Evolutionary conservation across 2,888 invertebrate species (phyloP).

Genomic region (Conops quadrifasciatus): DNA sequence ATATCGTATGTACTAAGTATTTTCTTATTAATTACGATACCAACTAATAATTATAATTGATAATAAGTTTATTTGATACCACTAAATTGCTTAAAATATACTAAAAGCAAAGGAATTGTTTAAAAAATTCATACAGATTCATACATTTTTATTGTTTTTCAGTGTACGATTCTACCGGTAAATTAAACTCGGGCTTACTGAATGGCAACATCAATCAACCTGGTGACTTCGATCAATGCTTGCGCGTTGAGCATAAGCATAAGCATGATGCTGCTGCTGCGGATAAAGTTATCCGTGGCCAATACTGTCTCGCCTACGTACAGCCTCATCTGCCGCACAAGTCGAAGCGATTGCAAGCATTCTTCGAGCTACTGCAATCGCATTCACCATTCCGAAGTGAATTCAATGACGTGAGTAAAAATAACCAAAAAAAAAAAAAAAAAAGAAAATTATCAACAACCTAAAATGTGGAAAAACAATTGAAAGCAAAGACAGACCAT

Average conservation of each 20-base stretch:
- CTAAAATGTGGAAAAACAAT: no score
- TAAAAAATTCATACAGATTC: no score
- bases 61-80: no score
- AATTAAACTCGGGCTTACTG: conserved; percentile 72
- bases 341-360: conserved; percentile 65
- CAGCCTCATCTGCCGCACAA: conserved; percentile 69
- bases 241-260: conserved; percentile 49
- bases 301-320: conserved; percentile 74
- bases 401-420: conserved; percentile 72
- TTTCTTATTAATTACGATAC: no score
- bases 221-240: conserved; percentile 68
- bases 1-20: no score
- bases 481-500: no score
- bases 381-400: conserved; percentile 73
- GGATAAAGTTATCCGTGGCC: conserved; percentile 60
- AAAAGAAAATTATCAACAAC: no score
- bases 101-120: no score
- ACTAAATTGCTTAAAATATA: no score
- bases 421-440: not conserved
- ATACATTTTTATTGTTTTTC: conserved; percentile 46
- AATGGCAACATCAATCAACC: conserved; percentile 75
- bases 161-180: conserved; percentile 76
- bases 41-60: no score
- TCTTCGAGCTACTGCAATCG: conserved; percentile 69
- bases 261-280: conserved; percentile 32